Evolutionary conservation across 2,888 invertebrate species (phyloP).

Genomic region (Anaspis maculata): DNA sequence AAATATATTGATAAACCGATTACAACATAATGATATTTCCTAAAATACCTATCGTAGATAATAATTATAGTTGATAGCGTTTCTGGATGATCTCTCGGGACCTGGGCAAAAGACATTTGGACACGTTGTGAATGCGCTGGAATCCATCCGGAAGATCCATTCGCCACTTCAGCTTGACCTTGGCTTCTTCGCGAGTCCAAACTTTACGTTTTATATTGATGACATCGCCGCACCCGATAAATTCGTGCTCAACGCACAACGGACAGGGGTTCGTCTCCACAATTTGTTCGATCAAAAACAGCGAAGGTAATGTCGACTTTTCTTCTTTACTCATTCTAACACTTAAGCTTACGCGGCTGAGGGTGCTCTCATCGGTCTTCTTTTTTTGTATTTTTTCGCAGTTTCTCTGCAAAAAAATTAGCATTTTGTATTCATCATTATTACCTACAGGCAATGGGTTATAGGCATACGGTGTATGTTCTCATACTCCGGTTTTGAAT

Average conservation of each 20-base stretch:
- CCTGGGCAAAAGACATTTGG: slow-evolving; percentile 46
- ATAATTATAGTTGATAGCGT: slow-evolving; percentile 40
- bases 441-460: too few relatives aligned
- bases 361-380: too few relatives aligned
- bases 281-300: slow-evolving; percentile 35
- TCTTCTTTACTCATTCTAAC: slow-evolving; percentile 35
- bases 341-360: too few relatives aligned
- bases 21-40: too few relatives aligned
- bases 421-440: too few relatives aligned
- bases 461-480: too few relatives aligned
- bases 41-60: too few relatives aligned
- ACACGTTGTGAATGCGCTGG: slow-evolving; percentile 45
- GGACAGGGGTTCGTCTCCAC: slow-evolving; percentile 46
- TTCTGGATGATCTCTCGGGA: slow-evolving; percentile 46
- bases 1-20: too few relatives aligned
- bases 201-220: slow-evolving; percentile 38
- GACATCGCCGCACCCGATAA: slow-evolving; percentile 44
- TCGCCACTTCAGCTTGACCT: too few relatives aligned
- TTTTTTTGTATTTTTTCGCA: too few relatives aligned
- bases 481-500: too few relatives aligned
- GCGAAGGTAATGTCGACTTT: slow-evolving; percentile 31
- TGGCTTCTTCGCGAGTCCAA: slow-evolving; percentile 32
- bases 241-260: slow-evolving; percentile 47
- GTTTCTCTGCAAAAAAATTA: too few relatives aligned
- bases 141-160: slow-evolving; percentile 35